phyloP scores from a whole-genome alignment of 2,113 vertebrate species.

The Ptyas mucosa region DNA sequence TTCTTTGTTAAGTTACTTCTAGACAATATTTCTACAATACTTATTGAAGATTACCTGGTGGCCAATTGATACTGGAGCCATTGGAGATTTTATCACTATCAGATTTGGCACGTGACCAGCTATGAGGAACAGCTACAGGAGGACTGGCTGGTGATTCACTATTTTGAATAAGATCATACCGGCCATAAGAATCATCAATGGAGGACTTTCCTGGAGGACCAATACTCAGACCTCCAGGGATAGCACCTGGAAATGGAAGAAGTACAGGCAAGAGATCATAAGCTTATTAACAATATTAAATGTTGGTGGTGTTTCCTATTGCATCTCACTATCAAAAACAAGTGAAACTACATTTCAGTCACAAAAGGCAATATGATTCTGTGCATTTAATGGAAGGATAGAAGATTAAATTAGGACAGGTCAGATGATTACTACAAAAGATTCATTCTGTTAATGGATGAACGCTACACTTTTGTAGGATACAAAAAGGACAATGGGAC shows the following conservation, averaged over 20 bases:
- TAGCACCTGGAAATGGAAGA: slow-evolving; percentile 76
- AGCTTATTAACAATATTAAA: neutral
- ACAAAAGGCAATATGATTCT: neutral
- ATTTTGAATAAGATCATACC: slow-evolving; percentile 89
- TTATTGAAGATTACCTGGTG: slow-evolving; percentile 80
- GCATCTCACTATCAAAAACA: neutral
- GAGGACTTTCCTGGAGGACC: slow-evolving; percentile 87
- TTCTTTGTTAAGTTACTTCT: neutral
- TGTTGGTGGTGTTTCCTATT: neutral
- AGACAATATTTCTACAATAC: neutral
- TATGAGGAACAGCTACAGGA: slow-evolving; percentile 86
- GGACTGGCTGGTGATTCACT: slow-evolving; percentile 91
- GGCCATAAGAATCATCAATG: slow-evolving; percentile 92
- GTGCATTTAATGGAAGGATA: neutral
- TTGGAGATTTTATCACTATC: slow-evolving; percentile 94
- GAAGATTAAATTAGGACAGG: slow-evolving; percentile 11
- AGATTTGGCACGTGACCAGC: slow-evolving; percentile 94
- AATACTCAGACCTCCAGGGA: slow-evolving; percentile 87
- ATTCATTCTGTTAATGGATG: neutral
- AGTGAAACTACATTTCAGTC: neutral
- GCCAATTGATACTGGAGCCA: slow-evolving; percentile 96
- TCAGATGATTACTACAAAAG: slow-evolving; percentile 20
- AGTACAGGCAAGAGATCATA: neutral
- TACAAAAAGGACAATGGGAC: neutral
- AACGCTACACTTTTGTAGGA: too few relatives aligned